These are phyloP conservation scores for Climacteris rufus DNA, from an alignment of 2,113 vertebrate genomes.

Conservation along the genomic window DNA sequence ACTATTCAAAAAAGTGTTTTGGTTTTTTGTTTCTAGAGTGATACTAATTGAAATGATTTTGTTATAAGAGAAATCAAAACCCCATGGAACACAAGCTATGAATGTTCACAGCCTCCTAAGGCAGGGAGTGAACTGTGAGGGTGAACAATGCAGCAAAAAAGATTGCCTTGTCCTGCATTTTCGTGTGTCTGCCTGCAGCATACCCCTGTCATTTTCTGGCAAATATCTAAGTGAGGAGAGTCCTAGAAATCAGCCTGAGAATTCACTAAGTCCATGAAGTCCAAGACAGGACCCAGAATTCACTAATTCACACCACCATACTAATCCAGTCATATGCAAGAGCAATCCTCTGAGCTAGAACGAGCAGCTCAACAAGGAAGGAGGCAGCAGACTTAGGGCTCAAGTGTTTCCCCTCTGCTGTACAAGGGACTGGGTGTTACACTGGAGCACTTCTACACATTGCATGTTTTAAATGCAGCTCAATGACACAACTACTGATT, in stretches of 20 bases:
- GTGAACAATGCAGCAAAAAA: not conserved
- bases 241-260: not conserved
- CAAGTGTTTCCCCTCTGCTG: not conserved
- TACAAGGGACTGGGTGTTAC: not conserved
- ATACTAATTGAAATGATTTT: not conserved
- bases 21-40: not conserved
- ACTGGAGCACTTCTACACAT: not conserved
- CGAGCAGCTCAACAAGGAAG: not conserved
- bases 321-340: not conserved
- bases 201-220: not conserved
- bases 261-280: not conserved
- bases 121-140: not conserved
- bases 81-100: accelerated
- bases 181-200: not conserved
- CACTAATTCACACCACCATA: not conserved
- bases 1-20: not conserved
- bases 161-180: not conserved
- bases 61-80: not conserved
- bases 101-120: not conserved
- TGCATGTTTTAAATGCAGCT: not conserved
- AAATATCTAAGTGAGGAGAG: not conserved
- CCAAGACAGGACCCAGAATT: not conserved
- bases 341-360: not conserved
- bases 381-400: not conserved
- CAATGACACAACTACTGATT: not conserved